Conservation (phyloP, 2,113 vertebrate genomes). For the Mustelus asterias region DNA sequence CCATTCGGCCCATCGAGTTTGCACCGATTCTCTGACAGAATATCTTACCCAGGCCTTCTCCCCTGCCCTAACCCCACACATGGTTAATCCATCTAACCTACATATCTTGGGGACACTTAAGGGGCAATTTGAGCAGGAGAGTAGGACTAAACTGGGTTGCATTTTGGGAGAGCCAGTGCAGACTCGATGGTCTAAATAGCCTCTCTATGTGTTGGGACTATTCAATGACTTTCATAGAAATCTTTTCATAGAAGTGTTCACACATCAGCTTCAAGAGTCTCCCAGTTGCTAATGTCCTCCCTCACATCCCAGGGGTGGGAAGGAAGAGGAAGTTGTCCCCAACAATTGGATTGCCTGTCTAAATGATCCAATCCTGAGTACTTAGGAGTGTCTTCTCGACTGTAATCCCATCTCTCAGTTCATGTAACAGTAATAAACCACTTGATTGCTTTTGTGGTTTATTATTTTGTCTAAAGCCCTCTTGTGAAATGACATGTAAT, state of each 20-base stretch:
- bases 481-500: neutral
- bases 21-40: no score
- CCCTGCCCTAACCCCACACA: no score
- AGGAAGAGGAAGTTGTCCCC: neutral
- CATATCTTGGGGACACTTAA: no score
- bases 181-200: neutral
- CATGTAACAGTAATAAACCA: neutral
- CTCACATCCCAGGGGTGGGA: neutral
- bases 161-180: neutral
- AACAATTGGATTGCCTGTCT: neutral
- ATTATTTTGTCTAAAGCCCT: neutral
- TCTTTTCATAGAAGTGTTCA: neutral
- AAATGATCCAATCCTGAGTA: neutral
- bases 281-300: neutral
- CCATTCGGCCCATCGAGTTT: no score
- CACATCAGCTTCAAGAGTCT: neutral
- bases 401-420: neutral
- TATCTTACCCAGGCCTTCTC: no score
- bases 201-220: neutral
- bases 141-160: neutral
- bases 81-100: no score
- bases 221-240: neutral
- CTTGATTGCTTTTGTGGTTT: conserved; percentile 20
- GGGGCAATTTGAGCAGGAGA: neutral
- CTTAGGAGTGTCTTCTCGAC: neutral